Conservation (phyloP, 2,888 invertebrate genomes). For the Halictus quadricinctus region DNA sequence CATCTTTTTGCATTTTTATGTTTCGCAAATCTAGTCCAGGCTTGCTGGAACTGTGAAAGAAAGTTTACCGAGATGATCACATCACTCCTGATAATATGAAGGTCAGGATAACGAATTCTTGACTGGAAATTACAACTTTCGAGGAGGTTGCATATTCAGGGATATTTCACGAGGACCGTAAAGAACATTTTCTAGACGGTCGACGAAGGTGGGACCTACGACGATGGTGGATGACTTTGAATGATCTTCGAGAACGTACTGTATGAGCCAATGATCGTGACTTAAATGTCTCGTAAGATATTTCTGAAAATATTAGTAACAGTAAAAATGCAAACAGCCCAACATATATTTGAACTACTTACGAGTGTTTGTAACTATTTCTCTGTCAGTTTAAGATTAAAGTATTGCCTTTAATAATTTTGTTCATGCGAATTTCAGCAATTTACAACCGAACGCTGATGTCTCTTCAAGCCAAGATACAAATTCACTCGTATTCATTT, state of each 20-base stretch:
- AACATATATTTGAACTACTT: too few relatives aligned
- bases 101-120: not conserved
- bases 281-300: not conserved
- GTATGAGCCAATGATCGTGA: not conserved
- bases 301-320: too few relatives aligned
- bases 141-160: not conserved
- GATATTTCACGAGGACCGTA: not conserved
- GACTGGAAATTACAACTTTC: not conserved
- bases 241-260: not conserved
- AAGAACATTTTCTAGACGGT: not conserved
- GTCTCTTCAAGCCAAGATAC: too few relatives aligned
- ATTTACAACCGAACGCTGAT: too few relatives aligned
- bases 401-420: too few relatives aligned
- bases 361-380: too few relatives aligned
- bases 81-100: not conserved
- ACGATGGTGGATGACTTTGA: not conserved
- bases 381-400: too few relatives aligned
- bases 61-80: not conserved
- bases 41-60: not conserved
- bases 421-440: too few relatives aligned
- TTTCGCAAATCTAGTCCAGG: not conserved
- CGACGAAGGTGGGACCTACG: not conserved
- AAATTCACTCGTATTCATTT: too few relatives aligned
- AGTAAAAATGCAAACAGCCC: too few relatives aligned
- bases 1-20: too few relatives aligned